Base-by-base conservation (phyloP, 2,888 invertebrate species). In the Nomada ruficornis region DNA sequence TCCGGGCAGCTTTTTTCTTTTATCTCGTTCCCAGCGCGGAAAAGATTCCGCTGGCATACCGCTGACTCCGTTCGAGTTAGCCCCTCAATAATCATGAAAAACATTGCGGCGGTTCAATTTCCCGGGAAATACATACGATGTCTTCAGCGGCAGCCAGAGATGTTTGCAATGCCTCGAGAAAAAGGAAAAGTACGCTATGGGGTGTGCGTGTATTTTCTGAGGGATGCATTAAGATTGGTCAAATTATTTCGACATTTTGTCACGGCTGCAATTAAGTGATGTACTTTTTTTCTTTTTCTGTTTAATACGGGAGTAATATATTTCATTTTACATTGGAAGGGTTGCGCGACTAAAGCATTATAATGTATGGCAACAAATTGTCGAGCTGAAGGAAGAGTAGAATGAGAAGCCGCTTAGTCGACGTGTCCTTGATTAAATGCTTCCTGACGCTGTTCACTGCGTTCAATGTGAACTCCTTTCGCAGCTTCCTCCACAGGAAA, bases 71-170 rank as follows among this genome's bases (percentile, higher is more conserved):
- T 79, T 81, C 82, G 68, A 68, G 64, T 76, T 79, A 60, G 76
- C 73, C 70, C 73, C 75, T 71, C 77, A 83, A 87, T 86, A 84
- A 88, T 88, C 86, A 83, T 84, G 75, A 81, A 77, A 81, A 87
- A 83, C 80, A 83, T 80, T 67, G 70, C 18, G 73, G 52, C 60
- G 70, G 70, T 79, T 77, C 77, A 83, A 71, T 78, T 83, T 65
- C 63, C 68, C 59, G 64, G 64, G 82, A 47, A 82, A 82, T 36
- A 36, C 36, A 82, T 68, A 65, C 71, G 71, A 50, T n/a, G 70
- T 54, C 54, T 63, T 77, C 26, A n/a, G 20, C 23, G 54, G 36
- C 15, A 60, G 36, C 26, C 11, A 64, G 44, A 55, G 59, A 47
- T 57, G 59, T 70, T 63, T 50, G 60, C 20, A 63, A 50, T 55